phyloP scores from a whole-genome alignment of 2,888 invertebrate species.

The Tachystola acroxantha region DNA sequence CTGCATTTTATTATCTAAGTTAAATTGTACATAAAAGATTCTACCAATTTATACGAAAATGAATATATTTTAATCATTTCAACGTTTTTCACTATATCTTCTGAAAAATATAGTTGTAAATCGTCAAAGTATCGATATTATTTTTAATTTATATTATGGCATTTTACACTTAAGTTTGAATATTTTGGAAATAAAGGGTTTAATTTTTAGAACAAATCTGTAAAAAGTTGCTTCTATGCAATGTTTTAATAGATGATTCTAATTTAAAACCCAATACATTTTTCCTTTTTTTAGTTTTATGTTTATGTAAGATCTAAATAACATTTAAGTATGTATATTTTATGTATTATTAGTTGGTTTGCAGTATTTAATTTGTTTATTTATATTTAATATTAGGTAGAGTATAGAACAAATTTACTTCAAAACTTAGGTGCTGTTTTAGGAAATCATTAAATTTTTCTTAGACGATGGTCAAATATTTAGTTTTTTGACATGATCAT shows the following conservation, averaged over 20 bases:
- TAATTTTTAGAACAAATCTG: too few species aligned
- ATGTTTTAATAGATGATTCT: conserved; percentile 5
- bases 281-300: conserved; percentile 5
- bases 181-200: too few species aligned
- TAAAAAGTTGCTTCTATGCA: too few species aligned
- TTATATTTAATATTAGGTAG: conserved; percentile 24
- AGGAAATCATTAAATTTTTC: conserved; percentile 4
- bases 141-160: conserved; percentile 6
- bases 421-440: conserved; percentile 45
- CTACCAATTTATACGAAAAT: too few species aligned
- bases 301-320: too few species aligned
- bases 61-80: too few species aligned
- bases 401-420: conserved; percentile 44
- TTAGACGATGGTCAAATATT: background rate
- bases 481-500: background rate
- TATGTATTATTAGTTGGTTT: conserved; percentile 3
- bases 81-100: conserved; percentile 23
- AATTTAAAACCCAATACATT: conserved; percentile 2
- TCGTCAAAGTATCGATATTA: conserved; percentile 10
- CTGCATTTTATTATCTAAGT: too few species aligned
- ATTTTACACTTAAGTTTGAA: too few species aligned
- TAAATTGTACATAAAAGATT: too few species aligned
- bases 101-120: conserved; percentile 22
- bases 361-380: conserved; percentile 10
- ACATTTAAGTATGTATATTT: too few species aligned